Conservation (phyloP, 2,888 invertebrate species). For the Pycnomerus fuliginosus region DNA sequence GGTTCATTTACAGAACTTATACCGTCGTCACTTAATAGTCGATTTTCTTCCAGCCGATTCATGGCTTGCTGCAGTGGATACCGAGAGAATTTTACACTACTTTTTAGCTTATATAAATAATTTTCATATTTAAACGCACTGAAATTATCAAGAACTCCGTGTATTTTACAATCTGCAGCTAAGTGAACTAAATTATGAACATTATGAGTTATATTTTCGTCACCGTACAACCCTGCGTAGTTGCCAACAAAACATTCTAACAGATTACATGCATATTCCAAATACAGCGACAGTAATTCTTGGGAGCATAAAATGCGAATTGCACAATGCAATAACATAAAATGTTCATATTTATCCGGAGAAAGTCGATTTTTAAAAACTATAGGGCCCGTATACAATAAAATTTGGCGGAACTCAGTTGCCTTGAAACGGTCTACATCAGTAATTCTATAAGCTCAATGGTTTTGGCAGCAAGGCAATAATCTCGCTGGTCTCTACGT, state of each 20-base stretch:
- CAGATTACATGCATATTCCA: slow-evolving; percentile 26
- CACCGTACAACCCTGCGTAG: slow-evolving; percentile 27
- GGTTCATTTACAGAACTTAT: background rate
- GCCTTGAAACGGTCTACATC: slow-evolving; percentile 30
- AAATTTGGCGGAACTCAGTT: slow-evolving; percentile 29
- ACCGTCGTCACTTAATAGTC: background rate
- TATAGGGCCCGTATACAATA: slow-evolving; percentile 32
- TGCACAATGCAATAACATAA: slow-evolving; percentile 26
- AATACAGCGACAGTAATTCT: slow-evolving; percentile 12
- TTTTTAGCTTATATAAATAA: slow-evolving; percentile 24
- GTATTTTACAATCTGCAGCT: slow-evolving; percentile 22
- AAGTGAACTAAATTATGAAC: slow-evolving; percentile 32
- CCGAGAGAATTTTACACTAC: slow-evolving; percentile 17
- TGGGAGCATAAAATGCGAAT: slow-evolving; percentile 27
- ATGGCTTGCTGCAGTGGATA: slow-evolving; percentile 28
- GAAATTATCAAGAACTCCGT: slow-evolving; percentile 29
- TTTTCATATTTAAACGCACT: slow-evolving; percentile 30
- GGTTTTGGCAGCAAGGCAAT: too few relatives aligned
- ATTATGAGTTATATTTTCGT: slow-evolving; percentile 25
- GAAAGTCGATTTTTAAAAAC: slow-evolving; percentile 24
- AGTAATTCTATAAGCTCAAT: too few relatives aligned
- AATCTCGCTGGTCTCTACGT: too few relatives aligned
- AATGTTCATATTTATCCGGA: slow-evolving; percentile 23
- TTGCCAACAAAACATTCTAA: slow-evolving; percentile 28
- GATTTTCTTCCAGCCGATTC: slow-evolving; percentile 21